Percentiles rank a stretch among this genome's conserved stretches.
Evolutionary conservation across 2,797 vertebrate genomes (phyloP).

Genomic region (Moxostoma hubbsi): DNA sequence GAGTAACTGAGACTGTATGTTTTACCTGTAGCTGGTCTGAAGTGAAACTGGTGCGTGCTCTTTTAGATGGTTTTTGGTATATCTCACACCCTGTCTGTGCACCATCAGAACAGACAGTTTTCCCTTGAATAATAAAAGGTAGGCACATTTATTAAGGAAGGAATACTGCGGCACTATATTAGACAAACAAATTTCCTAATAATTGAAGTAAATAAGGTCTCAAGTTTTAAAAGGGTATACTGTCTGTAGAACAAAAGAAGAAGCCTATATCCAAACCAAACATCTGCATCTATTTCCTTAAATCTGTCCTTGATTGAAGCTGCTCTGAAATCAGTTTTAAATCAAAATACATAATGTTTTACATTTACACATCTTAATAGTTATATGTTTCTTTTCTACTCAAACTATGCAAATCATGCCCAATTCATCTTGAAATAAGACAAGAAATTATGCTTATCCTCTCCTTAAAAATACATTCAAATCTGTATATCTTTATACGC

Average conservation of each 20-base stretch:
- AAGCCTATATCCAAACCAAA: background rate
- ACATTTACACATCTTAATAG: background rate
- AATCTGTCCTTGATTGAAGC: background rate
- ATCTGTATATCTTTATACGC: no score
- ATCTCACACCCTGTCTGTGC: constrained; percentile 90
- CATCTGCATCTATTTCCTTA: background rate
- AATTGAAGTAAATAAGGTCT: background rate
- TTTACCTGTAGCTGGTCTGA: constrained; percentile 94
- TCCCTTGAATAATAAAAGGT: constrained; percentile 75
- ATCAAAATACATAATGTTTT: background rate
- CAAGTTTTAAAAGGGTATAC: background rate
- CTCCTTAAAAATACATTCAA: no score
- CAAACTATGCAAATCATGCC: background rate
- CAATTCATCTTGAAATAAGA: no score
- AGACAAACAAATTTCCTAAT: no score
- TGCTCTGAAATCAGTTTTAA: no score
- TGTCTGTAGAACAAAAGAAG: background rate
- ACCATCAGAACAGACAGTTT: constrained; percentile 87
- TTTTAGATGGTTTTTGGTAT: constrained; percentile 94
- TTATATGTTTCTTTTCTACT: background rate
- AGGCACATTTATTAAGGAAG: background rate
- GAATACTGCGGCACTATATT: no score
- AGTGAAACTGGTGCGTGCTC: constrained; percentile 98
- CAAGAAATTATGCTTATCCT: no score
- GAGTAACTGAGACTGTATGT: background rate